These are phyloP conservation scores for Tethya wilhelma DNA, from an alignment of 37 sponge, comb jelly and placozoan species.

Conservation along the genomic window DNA sequence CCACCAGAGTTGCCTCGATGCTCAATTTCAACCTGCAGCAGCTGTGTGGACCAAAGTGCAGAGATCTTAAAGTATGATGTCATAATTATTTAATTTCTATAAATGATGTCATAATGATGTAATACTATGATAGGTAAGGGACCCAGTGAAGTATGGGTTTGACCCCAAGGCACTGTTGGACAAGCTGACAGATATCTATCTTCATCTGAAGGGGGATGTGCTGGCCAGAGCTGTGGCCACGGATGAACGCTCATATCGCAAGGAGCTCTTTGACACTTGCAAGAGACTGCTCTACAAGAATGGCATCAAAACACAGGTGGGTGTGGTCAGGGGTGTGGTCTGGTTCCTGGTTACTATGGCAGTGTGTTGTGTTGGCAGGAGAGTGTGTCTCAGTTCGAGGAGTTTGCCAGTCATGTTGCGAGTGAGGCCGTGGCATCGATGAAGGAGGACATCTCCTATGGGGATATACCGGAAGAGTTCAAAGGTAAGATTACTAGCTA, in stretches of 20 bases:
- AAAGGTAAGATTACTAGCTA: slow-evolving; percentile 45
- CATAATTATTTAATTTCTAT: neutral
- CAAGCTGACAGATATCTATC: slow-evolving; percentile 91
- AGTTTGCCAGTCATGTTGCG: slow-evolving; percentile 55
- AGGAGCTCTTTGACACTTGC: slow-evolving; percentile 84
- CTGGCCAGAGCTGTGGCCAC: slow-evolving; percentile 83
- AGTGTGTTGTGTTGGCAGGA: slow-evolving; percentile 32
- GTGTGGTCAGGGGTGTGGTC: neutral
- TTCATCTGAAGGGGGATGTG: slow-evolving; percentile 78
- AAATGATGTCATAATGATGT: neutral
- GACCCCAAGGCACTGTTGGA: slow-evolving; percentile 80
- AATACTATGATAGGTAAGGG: slow-evolving; percentile 65
- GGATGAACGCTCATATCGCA: slow-evolving; percentile 90
- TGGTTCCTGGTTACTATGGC: too few species aligned
- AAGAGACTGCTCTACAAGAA: slow-evolving; percentile 56
- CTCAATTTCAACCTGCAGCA: slow-evolving; percentile 94
- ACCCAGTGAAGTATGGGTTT: slow-evolving; percentile 93
- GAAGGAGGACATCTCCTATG: slow-evolving; percentile 69
- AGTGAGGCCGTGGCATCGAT: slow-evolving; percentile 46
- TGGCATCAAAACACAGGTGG: slow-evolving; percentile 57
- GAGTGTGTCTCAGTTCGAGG: slow-evolving; percentile 49
- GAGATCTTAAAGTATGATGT: slow-evolving; percentile 77
- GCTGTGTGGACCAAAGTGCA: slow-evolving; percentile 94
- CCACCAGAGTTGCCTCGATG: slow-evolving; percentile 82
- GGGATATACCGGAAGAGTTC: slow-evolving; percentile 89